Evolutionary conservation across 1,140 invertebrate species (phyloP).

Genomic region (Cryptotermes secundus): DNA sequence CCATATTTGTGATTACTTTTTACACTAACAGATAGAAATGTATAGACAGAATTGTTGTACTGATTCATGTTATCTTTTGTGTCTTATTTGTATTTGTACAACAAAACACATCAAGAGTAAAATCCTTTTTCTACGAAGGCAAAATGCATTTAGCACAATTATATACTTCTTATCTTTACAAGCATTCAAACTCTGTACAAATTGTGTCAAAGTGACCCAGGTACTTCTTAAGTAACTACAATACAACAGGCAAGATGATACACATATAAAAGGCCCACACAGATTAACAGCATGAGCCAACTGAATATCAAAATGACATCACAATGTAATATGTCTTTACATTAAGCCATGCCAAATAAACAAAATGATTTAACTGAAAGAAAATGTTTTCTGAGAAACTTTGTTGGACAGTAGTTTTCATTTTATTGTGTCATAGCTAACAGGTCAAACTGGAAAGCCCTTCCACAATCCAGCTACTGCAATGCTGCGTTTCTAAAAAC

Average conservation of each 20-base stretch:
- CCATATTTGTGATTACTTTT: background rate
- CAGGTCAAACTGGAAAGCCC: background rate
- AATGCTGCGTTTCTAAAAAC: too few species aligned
- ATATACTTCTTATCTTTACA: background rate
- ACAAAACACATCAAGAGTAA: background rate
- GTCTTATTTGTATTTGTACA: background rate
- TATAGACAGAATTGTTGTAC: conserved; percentile 1
- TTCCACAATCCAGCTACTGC: too few species aligned
- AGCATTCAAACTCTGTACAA: conserved; percentile 8
- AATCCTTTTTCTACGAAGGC: background rate
- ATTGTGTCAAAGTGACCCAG: background rate
- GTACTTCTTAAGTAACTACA: conserved; percentile 13
- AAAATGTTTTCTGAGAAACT: background rate
- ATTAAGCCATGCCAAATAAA: background rate
- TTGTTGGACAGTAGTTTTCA: background rate
- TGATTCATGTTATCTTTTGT: background rate
- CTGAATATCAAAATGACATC: background rate
- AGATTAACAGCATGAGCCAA: background rate
- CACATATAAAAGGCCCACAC: background rate
- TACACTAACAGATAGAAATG: background rate
- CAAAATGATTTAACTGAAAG: background rate
- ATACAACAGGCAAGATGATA: background rate
- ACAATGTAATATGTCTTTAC: background rate
- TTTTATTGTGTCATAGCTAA: background rate
- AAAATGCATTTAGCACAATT: background rate